Percentiles rank a stretch among this genome's conserved stretches.
Conservation (phyloP, 2,113 vertebrate genomes). For the Prolemur simus region DNA sequence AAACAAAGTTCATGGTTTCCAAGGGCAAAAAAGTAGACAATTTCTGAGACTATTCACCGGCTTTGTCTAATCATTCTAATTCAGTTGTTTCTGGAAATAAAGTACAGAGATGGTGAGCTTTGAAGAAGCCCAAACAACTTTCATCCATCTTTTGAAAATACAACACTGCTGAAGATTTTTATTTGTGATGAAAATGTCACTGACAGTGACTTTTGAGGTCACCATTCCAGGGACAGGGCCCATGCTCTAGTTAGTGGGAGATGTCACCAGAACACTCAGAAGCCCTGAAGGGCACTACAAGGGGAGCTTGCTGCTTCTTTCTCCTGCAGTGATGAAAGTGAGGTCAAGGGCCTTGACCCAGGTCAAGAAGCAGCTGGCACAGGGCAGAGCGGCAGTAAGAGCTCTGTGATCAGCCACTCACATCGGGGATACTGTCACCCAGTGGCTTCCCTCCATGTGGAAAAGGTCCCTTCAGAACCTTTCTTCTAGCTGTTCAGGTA, state of each 20-base stretch:
- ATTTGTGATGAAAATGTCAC: not conserved
- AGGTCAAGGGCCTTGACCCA: not conserved
- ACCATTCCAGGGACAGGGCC: not conserved
- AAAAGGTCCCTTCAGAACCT: not conserved
- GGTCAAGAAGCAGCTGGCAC: not conserved
- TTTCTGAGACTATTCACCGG: not conserved
- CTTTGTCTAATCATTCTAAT: not conserved
- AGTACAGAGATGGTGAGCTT: not conserved
- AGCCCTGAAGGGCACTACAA: not conserved
- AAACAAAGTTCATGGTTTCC: conserved; percentile 42
- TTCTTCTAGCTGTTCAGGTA: not conserved
- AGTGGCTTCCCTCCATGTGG: not conserved
- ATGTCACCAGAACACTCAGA: not conserved
- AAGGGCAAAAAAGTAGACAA: not conserved
- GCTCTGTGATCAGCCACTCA: not conserved
- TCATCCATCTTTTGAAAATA: not conserved
- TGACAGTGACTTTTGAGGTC: not conserved
- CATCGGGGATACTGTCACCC: not conserved
- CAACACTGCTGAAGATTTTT: not conserved
- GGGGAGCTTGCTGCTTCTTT: not conserved
- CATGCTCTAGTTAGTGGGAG: not conserved
- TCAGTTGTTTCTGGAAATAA: conserved; percentile 21
- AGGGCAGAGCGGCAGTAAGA: not conserved
- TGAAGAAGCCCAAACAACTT: not conserved
- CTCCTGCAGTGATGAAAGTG: not conserved